Evolutionary conservation across 2,888 invertebrate genomes (phyloP), one percentile per base, ranked within the genome.

Genomic region (Limnephilus auricula): DNA sequence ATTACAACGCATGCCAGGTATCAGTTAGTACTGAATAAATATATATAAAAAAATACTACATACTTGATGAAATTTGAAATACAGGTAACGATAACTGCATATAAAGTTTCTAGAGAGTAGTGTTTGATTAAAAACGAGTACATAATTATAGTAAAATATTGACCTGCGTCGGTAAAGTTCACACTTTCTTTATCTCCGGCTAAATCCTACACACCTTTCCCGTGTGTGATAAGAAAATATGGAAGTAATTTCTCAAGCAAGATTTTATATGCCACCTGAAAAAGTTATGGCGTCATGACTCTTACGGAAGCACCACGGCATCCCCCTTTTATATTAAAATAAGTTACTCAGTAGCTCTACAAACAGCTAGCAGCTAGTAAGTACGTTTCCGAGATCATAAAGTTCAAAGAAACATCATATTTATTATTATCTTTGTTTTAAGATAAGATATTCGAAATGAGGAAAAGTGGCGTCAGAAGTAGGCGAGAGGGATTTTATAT

Each of bases 211-310:
- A 2, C 15, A 82, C 32, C 31, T 82, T 18, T 13, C 34, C 30
- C 12, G 15, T 50, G 13, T 10, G 45, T 80, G 82, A 82, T 82
- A 82, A 32, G 82, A 82, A 82, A 82, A 82, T 82, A 82, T 82
- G 82, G 18, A 82, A 82, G 82, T 82, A 34, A 82, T 82, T 82
- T 82, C 82, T 82, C 82, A 82, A 34, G 32, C 82, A 32, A 34
- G 82, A 82, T 82, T 82, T 82, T 34, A 25, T 82, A 82, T 13
- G 82, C 82, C 82, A 82, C 82, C 82, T 82, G 82, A 31, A 82
- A 82, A 82, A 82, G 82, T 82, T 32, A 82, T 32, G 31, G 82
- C 82, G 34, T 34, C 82, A 82, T 82, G 82, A 82, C 82, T 82
- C 82, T n/a, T 32, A 34, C 12, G 82, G 34, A 31, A 82, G 82